Percentiles rank a stretch among this genome's conserved stretches.
These are phyloP conservation scores for Pollachius pollachius DNA, from an alignment of 2,113 vertebrate genomes.

Conservation along the genomic window DNA sequence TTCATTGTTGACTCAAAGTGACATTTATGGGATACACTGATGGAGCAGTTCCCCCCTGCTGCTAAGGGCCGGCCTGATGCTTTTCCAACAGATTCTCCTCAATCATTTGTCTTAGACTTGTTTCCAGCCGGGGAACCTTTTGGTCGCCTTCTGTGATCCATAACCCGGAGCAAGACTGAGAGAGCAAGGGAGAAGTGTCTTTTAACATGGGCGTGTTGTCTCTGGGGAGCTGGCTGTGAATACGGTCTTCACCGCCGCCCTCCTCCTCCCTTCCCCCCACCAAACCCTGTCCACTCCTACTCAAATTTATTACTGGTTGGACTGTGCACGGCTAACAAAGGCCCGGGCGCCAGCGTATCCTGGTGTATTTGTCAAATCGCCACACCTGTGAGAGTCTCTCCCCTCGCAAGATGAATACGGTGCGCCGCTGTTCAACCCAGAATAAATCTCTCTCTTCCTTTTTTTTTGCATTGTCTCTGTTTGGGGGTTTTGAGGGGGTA, in stretches of 20 bases:
- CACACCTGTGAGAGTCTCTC: slow-evolving; percentile 85
- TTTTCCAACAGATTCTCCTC: slow-evolving; percentile 52
- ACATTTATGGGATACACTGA: slow-evolving; percentile 74
- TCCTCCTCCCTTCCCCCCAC: no score
- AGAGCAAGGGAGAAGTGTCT: slow-evolving; percentile 63
- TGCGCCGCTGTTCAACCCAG: slow-evolving; percentile 66
- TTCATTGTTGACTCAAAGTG: slow-evolving; percentile 71
- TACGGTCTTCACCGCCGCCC: slow-evolving; percentile 59
- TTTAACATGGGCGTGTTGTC: slow-evolving; percentile 71
- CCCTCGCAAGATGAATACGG: slow-evolving; percentile 83
- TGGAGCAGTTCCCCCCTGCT: slow-evolving; percentile 68
- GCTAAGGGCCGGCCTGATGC: slow-evolving; percentile 51
- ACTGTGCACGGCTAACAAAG: slow-evolving; percentile 82
- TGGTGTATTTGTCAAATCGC: slow-evolving; percentile 89
- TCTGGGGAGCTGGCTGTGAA: slow-evolving; percentile 69
- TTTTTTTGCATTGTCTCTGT: slow-evolving; percentile 68
- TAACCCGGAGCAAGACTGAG: slow-evolving; percentile 59
- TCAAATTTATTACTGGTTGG: slow-evolving; percentile 87
- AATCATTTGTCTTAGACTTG: slow-evolving; percentile 48
- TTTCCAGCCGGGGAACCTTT: slow-evolving; percentile 36
- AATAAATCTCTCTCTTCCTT: slow-evolving; percentile 83
- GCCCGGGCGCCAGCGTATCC: slow-evolving; percentile 72
- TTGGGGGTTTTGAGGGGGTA: slow-evolving; percentile 40
- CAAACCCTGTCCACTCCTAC: slow-evolving; percentile 67
- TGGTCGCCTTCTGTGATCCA: slow-evolving; percentile 68